Conservation (phyloP, 2,888 invertebrate species). For the Julus scanicus region DNA sequence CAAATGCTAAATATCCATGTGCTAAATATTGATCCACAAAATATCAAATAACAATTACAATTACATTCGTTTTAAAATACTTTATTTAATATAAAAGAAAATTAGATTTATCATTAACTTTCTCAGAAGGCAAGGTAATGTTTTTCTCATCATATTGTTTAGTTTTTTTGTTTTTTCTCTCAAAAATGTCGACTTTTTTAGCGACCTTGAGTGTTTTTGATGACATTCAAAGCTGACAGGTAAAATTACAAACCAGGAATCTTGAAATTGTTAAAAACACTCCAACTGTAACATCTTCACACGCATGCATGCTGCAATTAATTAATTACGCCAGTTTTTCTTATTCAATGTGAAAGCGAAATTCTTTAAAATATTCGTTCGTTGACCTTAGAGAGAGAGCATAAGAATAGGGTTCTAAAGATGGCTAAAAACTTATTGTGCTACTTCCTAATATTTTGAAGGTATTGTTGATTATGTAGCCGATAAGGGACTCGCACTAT, state of each 20-base stretch:
- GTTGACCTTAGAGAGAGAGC: not conserved
- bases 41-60: too few species aligned
- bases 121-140: not conserved
- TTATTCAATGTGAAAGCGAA: not conserved
- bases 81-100: too few species aligned
- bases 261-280: slow-evolving; percentile 1
- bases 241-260: not conserved
- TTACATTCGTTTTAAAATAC: too few species aligned
- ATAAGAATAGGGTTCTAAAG: not conserved
- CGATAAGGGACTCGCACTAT: not conserved
- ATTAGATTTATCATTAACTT: too few species aligned
- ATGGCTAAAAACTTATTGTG: slow-evolving; percentile 23
- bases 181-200: not conserved
- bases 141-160: not conserved
- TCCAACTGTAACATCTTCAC: slow-evolving; percentile 5
- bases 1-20: not conserved
- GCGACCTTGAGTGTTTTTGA: not conserved
- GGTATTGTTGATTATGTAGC: not conserved
- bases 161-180: not conserved
- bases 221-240: slow-evolving; percentile 7
- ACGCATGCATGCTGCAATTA: slow-evolving; percentile 11
- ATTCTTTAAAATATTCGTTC: slow-evolving; percentile 15
- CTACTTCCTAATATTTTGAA: not conserved
- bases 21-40: too few species aligned
- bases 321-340: slow-evolving; percentile 14